These are phyloP conservation scores for Lamprotornis superbus DNA, from an alignment of 2,113 vertebrate species.

Conservation along the genomic window DNA sequence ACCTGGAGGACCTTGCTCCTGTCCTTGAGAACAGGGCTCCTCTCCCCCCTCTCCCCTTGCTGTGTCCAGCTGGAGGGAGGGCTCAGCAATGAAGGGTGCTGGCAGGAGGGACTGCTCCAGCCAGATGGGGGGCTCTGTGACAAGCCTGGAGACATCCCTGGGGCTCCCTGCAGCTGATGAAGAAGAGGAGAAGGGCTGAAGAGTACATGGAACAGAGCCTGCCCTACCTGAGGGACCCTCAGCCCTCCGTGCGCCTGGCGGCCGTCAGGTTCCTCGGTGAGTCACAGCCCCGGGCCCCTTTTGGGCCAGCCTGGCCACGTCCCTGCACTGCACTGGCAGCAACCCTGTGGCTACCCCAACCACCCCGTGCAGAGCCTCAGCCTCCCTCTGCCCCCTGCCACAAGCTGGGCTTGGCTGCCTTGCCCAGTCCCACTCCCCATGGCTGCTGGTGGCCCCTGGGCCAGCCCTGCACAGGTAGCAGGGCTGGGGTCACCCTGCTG, in stretches of 20 bases:
- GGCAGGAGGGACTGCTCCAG: not conserved
- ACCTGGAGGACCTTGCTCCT: not conserved
- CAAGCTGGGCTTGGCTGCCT: not conserved
- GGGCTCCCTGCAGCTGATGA: not conserved
- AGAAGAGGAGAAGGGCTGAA: not conserved
- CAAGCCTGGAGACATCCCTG: not conserved
- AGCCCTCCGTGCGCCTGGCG: not conserved
- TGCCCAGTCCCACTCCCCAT: not conserved
- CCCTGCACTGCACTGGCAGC: not conserved
- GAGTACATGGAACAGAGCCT: not conserved
- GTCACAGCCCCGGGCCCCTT: not conserved
- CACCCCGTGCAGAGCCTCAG: no score
- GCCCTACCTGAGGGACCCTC: not conserved
- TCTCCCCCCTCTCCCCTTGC: not conserved
- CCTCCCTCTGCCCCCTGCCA: not conserved
- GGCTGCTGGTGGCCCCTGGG: not conserved
- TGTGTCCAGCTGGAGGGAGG: not conserved
- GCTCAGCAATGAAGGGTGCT: not conserved
- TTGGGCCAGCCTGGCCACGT: not conserved
- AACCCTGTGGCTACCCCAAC: not conserved
- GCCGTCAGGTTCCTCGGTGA: not conserved
- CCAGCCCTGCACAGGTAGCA: rapidly evolving
- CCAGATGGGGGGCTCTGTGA: not conserved
- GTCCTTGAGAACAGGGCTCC: rapidly evolving
- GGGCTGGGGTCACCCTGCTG: not conserved